Percentiles rank a stretch among this genome's conserved stretches.
Evolutionary conservation across 2,797 vertebrate species (phyloP).

Genomic region (Sparus aurata): DNA sequence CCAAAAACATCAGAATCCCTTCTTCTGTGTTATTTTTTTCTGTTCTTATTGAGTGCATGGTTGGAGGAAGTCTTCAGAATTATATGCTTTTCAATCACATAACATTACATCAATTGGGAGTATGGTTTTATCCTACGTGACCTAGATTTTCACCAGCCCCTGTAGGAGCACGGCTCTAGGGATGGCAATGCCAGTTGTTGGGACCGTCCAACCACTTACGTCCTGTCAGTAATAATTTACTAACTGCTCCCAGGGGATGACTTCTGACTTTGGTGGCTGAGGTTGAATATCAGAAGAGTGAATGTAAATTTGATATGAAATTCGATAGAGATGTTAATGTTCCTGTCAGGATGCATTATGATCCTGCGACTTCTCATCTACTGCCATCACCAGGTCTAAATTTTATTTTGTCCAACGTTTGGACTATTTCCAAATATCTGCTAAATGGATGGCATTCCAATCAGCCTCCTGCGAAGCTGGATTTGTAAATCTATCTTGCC

Average conservation of each 20-base stretch:
- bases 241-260: background rate
- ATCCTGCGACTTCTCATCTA: background rate
- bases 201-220: background rate
- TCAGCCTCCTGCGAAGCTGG: too few relatives aligned
- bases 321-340: background rate
- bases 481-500: too few relatives aligned
- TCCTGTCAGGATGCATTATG: background rate
- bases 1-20: conserved; percentile 4
- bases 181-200: background rate
- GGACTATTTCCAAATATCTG: too few relatives aligned
- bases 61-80: background rate
- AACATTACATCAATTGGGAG: background rate
- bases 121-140: background rate
- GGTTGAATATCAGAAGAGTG: background rate
- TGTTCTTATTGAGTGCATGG: background rate
- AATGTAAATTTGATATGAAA: background rate
- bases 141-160: background rate
- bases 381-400: too few relatives aligned
- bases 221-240: background rate
- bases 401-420: too few relatives aligned
- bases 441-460: too few relatives aligned
- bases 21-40: background rate
- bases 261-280: too few relatives aligned
- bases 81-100: too few relatives aligned
- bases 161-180: background rate